Base-by-base conservation (phyloP, 2,113 vertebrate species). In the Chaetorhynchus papuensis region DNA sequence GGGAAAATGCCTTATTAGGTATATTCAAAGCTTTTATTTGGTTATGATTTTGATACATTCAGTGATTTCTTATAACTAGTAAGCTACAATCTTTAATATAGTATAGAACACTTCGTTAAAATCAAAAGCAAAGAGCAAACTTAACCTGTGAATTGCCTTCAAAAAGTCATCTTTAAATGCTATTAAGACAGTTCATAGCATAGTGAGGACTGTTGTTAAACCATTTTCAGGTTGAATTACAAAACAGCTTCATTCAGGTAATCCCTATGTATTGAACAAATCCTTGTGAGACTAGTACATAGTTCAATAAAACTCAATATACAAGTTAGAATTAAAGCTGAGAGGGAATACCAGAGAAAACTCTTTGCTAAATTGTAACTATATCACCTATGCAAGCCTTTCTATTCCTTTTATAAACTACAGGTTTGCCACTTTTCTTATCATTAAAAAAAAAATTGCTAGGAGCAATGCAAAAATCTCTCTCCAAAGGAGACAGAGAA, bases 1-100 rank as follows among this genome's bases (percentile, higher is more conserved):
- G 91, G 96, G 93, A 28, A 87, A 59, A 81, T 74, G 82, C 93
- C 94, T 92, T 96, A 88, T 85, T 90, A 94, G 87, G 52, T 80
- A 93, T 87, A 96, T 70, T 76, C 60, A 91, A 90, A 69, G 80
- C 75, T 86, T 94, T 95, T 87, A 92, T 95, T 76, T 70, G 86
- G 30, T 30, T 76, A 70, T 75, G 76, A 91, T 90, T 94, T 87
- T 88, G 54, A 79, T 20, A 64, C 68, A 39, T 92, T 86, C n/a
- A 13, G 13, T 24, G 79, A 87, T 60, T 64, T 78, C 42, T 78
- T n/a, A 14, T 13, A 76, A 59, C 18, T 45, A 35, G 22, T 31
- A 80, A 11, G 15, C 15, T 63, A 70, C 27, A 70, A 5, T 59
- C 59, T 74, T 77, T 42, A 44, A 57, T 68, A 49, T 2, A 45